A percentile compares a stretch with the other conserved stretches of the same genome.
Conservation (phyloP, 2,888 invertebrate genomes). For the Hoplodrina ambigua region DNA sequence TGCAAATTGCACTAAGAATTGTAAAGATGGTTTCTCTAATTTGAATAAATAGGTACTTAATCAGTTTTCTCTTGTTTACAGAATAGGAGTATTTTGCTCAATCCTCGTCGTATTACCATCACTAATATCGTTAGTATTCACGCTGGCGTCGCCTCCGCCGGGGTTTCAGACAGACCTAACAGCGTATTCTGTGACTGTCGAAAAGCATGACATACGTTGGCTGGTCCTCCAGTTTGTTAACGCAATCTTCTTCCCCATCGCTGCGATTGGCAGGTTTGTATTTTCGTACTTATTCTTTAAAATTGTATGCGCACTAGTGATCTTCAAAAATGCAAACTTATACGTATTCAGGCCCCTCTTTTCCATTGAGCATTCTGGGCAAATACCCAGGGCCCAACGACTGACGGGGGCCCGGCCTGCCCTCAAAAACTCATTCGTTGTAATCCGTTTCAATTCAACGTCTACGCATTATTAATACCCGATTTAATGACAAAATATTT, state of each 20-base stretch:
- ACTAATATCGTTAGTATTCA: conserved; percentile 90
- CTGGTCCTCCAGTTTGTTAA: conserved; percentile 85
- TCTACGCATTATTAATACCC: too few species aligned
- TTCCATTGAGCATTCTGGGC: too few species aligned
- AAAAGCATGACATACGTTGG: conserved; percentile 85
- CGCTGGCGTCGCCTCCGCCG: conserved; percentile 90
- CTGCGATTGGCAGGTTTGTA: conserved; percentile 91
- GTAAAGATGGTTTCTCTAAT: conserved; percentile 44
- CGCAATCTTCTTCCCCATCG: conserved; percentile 90
- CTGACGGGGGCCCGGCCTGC: too few species aligned
- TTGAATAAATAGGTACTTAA: conserved; percentile 30
- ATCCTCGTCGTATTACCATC: conserved; percentile 89
- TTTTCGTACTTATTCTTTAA: too few species aligned
- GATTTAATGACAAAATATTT: too few species aligned
- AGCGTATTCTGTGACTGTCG: conserved; percentile 79
- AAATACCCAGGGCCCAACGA: too few species aligned
- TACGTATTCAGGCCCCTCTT: too few species aligned
- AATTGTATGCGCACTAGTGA: too few species aligned
- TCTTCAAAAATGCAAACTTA: too few species aligned
- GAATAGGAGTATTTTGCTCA: conserved; percentile 79
- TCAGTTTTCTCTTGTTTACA: conserved; percentile 64
- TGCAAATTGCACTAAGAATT: conserved; percentile 42
- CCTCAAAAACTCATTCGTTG: too few species aligned
- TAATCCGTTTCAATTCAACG: too few species aligned
- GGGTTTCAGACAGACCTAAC: conserved; percentile 87